These are phyloP conservation scores for Phoxinus phoxinus DNA, from an alignment of 2,113 vertebrate species.

Conservation along the genomic window DNA sequence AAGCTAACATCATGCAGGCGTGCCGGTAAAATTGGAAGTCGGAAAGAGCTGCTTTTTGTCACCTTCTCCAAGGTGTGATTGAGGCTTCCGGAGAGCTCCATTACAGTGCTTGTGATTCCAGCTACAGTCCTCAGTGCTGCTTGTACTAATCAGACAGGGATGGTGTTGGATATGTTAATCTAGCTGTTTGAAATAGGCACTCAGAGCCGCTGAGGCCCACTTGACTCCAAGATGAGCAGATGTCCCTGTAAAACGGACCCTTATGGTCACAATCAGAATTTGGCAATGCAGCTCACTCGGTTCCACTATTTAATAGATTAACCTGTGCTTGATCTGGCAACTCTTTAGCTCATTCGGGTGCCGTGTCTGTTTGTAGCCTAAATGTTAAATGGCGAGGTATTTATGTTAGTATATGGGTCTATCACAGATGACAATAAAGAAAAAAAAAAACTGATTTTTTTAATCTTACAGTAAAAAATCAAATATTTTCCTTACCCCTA, in stretches of 20 bases:
- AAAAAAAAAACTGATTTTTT: neutral
- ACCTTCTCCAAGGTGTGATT: slow-evolving; percentile 42
- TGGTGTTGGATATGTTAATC: slow-evolving; percentile 59
- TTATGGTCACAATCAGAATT: slow-evolving; percentile 77
- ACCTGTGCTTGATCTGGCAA: slow-evolving; percentile 72
- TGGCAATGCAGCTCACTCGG: slow-evolving; percentile 72
- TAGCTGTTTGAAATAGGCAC: slow-evolving; percentile 51
- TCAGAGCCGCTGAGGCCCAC: slow-evolving; percentile 66
- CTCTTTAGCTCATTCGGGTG: slow-evolving; percentile 48
- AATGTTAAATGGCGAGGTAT: slow-evolving; percentile 25
- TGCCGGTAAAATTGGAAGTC: slow-evolving; percentile 21
- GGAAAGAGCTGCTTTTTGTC: slow-evolving; percentile 27
- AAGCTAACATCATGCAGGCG: neutral
- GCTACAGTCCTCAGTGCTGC: slow-evolving; percentile 33
- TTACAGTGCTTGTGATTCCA: slow-evolving; percentile 32
- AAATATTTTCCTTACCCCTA: neutral
- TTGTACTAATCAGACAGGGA: slow-evolving; percentile 46
- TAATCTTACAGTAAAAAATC: neutral
- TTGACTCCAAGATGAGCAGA: slow-evolving; percentile 78
- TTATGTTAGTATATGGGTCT: neutral
- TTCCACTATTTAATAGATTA: slow-evolving; percentile 77
- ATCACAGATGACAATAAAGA: neutral
- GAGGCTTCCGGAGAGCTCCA: slow-evolving; percentile 15
- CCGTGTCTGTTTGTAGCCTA: slow-evolving; percentile 9
- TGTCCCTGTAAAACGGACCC: slow-evolving; percentile 78